A percentile compares a stretch with the other conserved stretches of the same genome.
phyloP scores from a whole-genome alignment of 2,888 invertebrate species.

The Glaucopsyche alexis region DNA sequence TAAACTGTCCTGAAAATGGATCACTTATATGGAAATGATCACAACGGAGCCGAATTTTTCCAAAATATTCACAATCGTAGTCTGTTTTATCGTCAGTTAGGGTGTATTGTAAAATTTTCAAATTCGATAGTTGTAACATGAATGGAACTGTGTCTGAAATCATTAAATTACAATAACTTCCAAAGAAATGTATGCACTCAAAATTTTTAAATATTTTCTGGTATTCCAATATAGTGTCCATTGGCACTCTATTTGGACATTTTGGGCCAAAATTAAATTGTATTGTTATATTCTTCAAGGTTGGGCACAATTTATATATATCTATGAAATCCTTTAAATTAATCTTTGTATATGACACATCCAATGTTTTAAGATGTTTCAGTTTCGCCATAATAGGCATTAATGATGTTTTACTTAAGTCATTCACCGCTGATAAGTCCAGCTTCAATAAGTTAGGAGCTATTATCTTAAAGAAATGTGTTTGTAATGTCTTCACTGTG shows the following conservation, averaged over 20 bases:
- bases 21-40: conserved; percentile 34
- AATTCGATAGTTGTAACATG: conserved; percentile 49
- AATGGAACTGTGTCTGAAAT: conserved; percentile 47
- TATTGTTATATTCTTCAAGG: conserved; percentile 55
- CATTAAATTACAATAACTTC: conserved; percentile 50
- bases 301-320: conserved; percentile 54
- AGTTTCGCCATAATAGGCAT: conserved; percentile 51
- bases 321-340: conserved; percentile 55
- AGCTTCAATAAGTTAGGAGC: conserved; percentile 52
- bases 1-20: conserved; percentile 22
- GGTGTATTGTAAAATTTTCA: conserved; percentile 52
- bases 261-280: conserved; percentile 53
- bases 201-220: conserved; percentile 57
- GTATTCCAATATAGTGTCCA: conserved; percentile 45
- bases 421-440: conserved; percentile 54
- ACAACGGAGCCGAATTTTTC: conserved; percentile 34
- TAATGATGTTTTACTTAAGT: conserved; percentile 52
- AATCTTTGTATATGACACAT: conserved; percentile 62
- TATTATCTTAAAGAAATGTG: conserved; percentile 53
- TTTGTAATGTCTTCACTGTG: conserved; percentile 52
- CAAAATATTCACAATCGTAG: conserved; percentile 36
- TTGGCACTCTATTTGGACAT: conserved; percentile 36
- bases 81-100: conserved; percentile 43
- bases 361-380: conserved; percentile 52
- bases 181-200: conserved; percentile 59